A percentile compares a stretch with the other conserved stretches of the same genome.
phyloP scores from a whole-genome alignment of 2,888 invertebrate genomes.

The Autographa pulchrina region DNA sequence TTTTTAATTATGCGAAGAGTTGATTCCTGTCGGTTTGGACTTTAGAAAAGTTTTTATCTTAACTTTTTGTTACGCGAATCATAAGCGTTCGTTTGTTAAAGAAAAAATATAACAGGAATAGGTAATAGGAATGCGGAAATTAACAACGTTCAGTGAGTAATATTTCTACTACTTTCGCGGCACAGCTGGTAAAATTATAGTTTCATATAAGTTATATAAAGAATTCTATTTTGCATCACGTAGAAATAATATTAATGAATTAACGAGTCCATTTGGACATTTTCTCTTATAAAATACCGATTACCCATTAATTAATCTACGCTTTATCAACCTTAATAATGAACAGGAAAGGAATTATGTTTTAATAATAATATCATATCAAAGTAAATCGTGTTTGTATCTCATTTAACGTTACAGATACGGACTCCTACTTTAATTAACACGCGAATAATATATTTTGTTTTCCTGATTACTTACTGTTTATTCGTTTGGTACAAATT shows the following conservation, averaged over 20 bases:
- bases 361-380: background rate
- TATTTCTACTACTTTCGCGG: conserved; percentile 36
- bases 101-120: conserved; percentile 16
- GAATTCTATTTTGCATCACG: too few species aligned
- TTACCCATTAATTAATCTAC: background rate
- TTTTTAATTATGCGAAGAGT: background rate
- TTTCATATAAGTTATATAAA: too few species aligned
- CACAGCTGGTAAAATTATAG: conserved; percentile 59
- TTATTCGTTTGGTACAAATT: background rate
- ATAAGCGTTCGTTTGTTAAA: too few species aligned
- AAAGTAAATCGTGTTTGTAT: conserved; percentile 1
- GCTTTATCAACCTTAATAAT: background rate
- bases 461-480: background rate
- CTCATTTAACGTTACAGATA: background rate
- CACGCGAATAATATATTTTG: background rate
- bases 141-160: conserved; percentile 53
- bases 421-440: background rate
- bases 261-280: background rate
- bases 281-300: background rate
- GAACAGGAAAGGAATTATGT: background rate
- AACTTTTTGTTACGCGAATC: background rate
- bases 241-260: too few species aligned
- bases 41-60: conserved; percentile 23
- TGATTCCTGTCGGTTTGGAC: background rate
- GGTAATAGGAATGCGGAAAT: conserved; percentile 43